phyloP scores from a whole-genome alignment of 2,797 vertebrate genomes.

The Oreonectes daqikongensis region DNA sequence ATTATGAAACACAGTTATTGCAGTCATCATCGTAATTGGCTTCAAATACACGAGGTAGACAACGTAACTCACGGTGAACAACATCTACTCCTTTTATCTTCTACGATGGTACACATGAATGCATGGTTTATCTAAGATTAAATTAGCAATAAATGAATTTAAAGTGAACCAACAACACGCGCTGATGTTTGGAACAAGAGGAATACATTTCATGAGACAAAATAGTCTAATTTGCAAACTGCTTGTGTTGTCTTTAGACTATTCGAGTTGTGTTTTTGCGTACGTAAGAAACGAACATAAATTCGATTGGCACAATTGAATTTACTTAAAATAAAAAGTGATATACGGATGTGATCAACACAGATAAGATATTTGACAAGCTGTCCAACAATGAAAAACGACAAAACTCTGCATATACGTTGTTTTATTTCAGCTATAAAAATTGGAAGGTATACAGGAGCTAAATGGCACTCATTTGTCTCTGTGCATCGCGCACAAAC shows the following conservation, averaged over 20 bases:
- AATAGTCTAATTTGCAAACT: constrained; percentile 25
- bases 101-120: constrained; percentile 54
- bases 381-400: background rate
- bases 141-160: constrained; percentile 54
- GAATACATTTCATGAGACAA: constrained; percentile 38
- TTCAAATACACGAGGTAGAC: constrained; percentile 52
- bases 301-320: background rate
- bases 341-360: constrained; percentile 1
- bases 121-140: constrained; percentile 51
- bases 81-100: constrained; percentile 61
- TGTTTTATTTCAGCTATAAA: constrained; percentile 28
- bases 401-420: background rate
- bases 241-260: background rate
- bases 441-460: constrained; percentile 27
- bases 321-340: constrained; percentile 4
- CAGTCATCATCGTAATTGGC: constrained; percentile 69
- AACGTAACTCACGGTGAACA: constrained; percentile 47
- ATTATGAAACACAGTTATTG: constrained; percentile 72
- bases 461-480: constrained; percentile 51
- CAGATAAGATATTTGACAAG: background rate
- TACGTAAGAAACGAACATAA: background rate
- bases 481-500: constrained; percentile 59
- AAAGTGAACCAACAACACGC: constrained; percentile 39
- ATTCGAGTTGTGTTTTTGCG: background rate
- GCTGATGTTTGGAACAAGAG: constrained; percentile 41